A percentile compares a stretch with the other conserved stretches of the same genome.
These are phyloP conservation scores for Allophyes oxyacanthae DNA, from an alignment of 2,888 invertebrate species.

Conservation along the genomic window DNA sequence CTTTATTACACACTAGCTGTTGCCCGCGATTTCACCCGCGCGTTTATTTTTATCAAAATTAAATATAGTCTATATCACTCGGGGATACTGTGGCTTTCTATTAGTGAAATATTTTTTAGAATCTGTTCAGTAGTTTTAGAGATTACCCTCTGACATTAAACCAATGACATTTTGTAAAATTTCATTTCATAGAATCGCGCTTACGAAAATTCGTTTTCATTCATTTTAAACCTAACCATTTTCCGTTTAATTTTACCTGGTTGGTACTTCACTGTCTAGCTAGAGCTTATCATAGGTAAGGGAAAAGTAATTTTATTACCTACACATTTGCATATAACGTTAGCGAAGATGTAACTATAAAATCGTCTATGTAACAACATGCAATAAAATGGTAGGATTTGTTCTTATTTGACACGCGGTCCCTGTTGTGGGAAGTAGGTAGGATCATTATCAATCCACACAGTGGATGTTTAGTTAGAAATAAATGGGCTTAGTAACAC, in stretches of 20 bases:
- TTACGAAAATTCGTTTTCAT: not conserved
- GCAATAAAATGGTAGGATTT: constrained; percentile 13
- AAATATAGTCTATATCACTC: too few species aligned
- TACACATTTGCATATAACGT: not conserved
- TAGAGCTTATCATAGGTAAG: too few species aligned
- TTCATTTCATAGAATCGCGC: too few species aligned
- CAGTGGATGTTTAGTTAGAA: constrained; percentile 67
- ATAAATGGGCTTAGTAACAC: constrained; percentile 47
- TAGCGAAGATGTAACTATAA: not conserved
- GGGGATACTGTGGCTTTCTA: too few species aligned
- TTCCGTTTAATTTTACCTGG: not conserved
- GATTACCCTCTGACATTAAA: too few species aligned
- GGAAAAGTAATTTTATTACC: not conserved
- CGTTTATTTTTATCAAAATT: too few species aligned
- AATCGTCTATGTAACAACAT: constrained; percentile 5
- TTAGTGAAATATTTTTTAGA: too few species aligned
- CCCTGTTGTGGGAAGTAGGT: constrained; percentile 58
- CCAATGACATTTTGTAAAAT: too few species aligned
- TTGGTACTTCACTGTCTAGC: too few species aligned
- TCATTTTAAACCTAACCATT: not conserved
- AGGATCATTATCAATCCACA: constrained; percentile 58
- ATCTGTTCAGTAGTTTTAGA: too few species aligned
- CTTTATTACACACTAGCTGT: not conserved
- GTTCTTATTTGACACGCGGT: constrained; percentile 64
- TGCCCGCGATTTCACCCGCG: too few species aligned